A percentile compares a stretch with the other conserved stretches of the same genome.
phyloP scores from a whole-genome alignment of 2,113 vertebrate species.

The Charina bottae region DNA sequence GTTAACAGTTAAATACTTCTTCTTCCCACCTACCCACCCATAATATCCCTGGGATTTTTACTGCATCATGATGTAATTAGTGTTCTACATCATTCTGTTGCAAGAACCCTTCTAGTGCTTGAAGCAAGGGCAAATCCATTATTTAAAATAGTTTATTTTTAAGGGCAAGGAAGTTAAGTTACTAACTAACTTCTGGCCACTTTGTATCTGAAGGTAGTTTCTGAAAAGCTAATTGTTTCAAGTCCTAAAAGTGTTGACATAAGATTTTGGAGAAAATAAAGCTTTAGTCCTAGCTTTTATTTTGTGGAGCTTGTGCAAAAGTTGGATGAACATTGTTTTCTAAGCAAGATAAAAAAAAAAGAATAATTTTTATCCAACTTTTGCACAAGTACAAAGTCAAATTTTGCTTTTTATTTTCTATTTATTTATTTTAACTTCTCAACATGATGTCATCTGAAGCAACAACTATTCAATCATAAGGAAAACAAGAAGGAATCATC shows the following conservation, averaged over 20 bases:
- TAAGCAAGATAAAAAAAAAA: neutral
- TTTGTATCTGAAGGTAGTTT: neutral
- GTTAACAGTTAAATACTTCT: neutral
- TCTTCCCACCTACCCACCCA: neutral
- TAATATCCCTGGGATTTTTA: neutral
- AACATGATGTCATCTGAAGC: neutral
- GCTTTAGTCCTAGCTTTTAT: neutral
- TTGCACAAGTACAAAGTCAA: neutral
- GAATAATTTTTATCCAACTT: neutral
- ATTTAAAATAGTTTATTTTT: neutral
- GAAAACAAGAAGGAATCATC: neutral
- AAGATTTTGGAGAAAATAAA: neutral
- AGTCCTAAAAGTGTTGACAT: neutral
- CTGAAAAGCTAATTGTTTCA: neutral
- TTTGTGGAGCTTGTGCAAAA: neutral
- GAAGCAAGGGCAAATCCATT: neutral
- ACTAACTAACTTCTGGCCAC: neutral
- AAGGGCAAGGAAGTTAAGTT: neutral
- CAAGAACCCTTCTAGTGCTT: neutral
- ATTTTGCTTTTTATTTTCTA: neutral
- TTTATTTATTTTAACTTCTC: conserved; percentile 13
- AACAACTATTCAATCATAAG: neutral
- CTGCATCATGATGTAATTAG: neutral
- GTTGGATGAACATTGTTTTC: neutral
- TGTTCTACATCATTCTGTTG: neutral